phyloP scores from a whole-genome alignment of 2,113 vertebrate genomes.

The Acanthochromis polyacanthus region DNA sequence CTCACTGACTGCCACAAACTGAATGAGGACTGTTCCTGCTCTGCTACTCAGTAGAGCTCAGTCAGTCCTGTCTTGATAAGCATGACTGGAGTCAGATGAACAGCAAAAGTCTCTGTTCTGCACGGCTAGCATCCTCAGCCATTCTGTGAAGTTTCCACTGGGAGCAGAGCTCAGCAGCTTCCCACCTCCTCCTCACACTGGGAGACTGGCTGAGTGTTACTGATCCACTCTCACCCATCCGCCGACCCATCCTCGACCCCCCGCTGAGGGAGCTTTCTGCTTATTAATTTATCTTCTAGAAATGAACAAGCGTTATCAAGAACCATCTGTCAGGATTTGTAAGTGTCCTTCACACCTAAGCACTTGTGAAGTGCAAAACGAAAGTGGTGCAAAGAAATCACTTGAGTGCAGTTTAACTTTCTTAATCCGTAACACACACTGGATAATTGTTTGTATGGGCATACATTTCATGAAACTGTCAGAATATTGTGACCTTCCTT shows the following conservation, averaged over 20 bases:
- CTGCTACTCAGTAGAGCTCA: conserved; percentile 49
- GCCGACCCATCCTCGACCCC: conserved; percentile 15
- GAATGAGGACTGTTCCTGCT: conserved; percentile 28
- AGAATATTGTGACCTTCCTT: background rate
- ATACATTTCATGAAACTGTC: background rate
- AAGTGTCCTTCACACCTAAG: conserved; percentile 60
- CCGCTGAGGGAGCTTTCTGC: conserved; percentile 48
- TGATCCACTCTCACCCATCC: conserved; percentile 51
- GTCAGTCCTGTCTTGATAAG: conserved; percentile 63
- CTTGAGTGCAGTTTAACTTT: conserved; percentile 7
- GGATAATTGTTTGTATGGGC: background rate
- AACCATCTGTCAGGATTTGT: conserved; percentile 55
- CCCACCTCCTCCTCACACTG: conserved; percentile 23
- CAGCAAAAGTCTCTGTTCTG: conserved; percentile 66
- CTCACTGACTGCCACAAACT: conserved; percentile 19
- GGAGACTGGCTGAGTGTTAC: conserved; percentile 42
- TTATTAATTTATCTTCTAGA: conserved; percentile 63
- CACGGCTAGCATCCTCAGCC: conserved; percentile 53
- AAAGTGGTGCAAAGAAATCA: conserved; percentile 35
- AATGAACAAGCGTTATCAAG: conserved; percentile 51
- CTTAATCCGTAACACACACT: background rate
- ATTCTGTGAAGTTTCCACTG: conserved; percentile 57
- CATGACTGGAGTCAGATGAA: conserved; percentile 62
- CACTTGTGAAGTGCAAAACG: conserved; percentile 51
- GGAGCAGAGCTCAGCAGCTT: conserved; percentile 59